Evolutionary conservation across 2,113 vertebrate genomes (phyloP).

Genomic region (Salminus brasiliensis): DNA sequence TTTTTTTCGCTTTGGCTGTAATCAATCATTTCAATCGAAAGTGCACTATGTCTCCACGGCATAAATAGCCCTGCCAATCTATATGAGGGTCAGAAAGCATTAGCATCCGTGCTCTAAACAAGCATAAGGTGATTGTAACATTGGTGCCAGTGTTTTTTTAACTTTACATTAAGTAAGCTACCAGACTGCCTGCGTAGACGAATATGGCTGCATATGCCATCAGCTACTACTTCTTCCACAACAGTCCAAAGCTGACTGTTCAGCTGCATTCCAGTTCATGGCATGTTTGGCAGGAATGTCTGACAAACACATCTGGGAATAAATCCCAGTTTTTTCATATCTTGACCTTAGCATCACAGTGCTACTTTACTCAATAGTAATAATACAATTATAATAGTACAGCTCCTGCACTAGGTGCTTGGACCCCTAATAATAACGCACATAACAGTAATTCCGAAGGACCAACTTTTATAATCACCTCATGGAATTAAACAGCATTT

Average conservation of each 20-base stretch:
- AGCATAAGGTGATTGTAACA: constrained; percentile 79
- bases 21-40: constrained; percentile 75
- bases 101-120: constrained; percentile 49
- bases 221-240: constrained; percentile 49
- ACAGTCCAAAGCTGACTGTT: constrained; percentile 54
- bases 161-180: neutral
- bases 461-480: constrained; percentile 80
- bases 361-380: neutral
- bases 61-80: constrained; percentile 61
- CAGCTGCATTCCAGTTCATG: constrained; percentile 70
- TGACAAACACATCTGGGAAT: constrained; percentile 38
- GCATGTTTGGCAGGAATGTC: constrained; percentile 38
- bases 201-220: constrained; percentile 31
- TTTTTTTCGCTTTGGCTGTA: constrained; percentile 72
- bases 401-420: neutral
- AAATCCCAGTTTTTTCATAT: constrained; percentile 51
- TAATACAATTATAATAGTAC: neutral
- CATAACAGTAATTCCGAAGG: constrained; percentile 59
- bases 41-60: constrained; percentile 70
- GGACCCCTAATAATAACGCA: neutral
- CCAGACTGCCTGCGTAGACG: constrained; percentile 42
- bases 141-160: constrained; percentile 69
- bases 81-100: constrained; percentile 54
- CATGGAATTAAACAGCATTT: constrained; percentile 65
- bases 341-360: constrained; percentile 53